A percentile compares a stretch with the other conserved stretches of the same genome.
phyloP scores from a whole-genome alignment of 2,113 vertebrate genomes.

The Gobius niger region DNA sequence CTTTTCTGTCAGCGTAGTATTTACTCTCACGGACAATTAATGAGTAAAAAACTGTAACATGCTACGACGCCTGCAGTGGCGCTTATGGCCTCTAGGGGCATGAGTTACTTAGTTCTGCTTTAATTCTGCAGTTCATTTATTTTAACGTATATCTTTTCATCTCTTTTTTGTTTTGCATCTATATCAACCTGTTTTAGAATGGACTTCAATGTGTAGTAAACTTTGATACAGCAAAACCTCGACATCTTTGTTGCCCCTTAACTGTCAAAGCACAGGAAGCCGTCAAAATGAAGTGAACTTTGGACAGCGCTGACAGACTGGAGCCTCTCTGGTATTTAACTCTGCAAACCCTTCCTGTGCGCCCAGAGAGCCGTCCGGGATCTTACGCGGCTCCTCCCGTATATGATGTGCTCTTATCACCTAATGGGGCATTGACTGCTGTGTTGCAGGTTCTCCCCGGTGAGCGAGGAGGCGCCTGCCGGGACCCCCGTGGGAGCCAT shows the following conservation, averaged over 20 bases:
- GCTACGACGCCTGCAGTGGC: too few relatives aligned
- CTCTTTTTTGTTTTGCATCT: neutral
- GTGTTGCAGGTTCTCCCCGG: conserved; percentile 83
- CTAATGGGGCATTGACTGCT: conserved; percentile 53
- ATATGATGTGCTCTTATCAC: conserved; percentile 44
- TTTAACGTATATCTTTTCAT: too few relatives aligned
- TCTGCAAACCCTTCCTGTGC: conserved; percentile 29
- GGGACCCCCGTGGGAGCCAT: conserved; percentile 85
- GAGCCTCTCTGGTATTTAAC: conserved; percentile 30
- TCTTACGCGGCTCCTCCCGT: conserved; percentile 25
- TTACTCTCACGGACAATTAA: too few relatives aligned
- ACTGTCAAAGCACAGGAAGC: neutral
- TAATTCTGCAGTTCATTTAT: too few relatives aligned
- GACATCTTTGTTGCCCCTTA: neutral
- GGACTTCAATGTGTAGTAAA: neutral
- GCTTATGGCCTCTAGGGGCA: too few relatives aligned
- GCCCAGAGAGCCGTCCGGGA: conserved; percentile 20
- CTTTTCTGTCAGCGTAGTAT: too few relatives aligned
- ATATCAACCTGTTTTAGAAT: neutral
- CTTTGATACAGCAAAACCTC: neutral
- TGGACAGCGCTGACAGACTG: conserved; percentile 30
- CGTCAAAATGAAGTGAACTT: conserved; percentile 7
- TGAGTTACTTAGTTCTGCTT: too few relatives aligned
- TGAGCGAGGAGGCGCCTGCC: conserved; percentile 85
- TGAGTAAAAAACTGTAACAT: too few relatives aligned